Evolutionary conservation across 2,888 invertebrate species (phyloP), one percentile per base, ranked within the genome.

Genomic region (Rosalia funebris): DNA sequence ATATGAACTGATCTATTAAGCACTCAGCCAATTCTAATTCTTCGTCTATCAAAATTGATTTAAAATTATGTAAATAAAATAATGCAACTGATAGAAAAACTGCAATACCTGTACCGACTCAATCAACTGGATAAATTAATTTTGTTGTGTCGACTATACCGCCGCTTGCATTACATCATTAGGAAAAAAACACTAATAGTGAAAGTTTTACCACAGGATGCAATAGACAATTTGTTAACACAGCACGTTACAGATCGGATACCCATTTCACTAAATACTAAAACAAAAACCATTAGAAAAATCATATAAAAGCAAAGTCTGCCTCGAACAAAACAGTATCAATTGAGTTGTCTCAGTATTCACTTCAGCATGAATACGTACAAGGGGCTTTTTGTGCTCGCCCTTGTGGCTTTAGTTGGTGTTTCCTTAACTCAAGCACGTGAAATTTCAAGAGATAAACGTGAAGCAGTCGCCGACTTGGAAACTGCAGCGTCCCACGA

Each of bases 381-480:
- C 87, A 76, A 89, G 86, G 85, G 92, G 89, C 80, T 91, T 88
- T 72, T 89, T 87, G 77, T 93, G 91, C 50, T 77, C 88, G 81
- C 85, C 79, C 71, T 88, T 78, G 81, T 87, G 62, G 81, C 83
- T 70, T 72, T 82, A 71, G 79, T 84, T 72, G 68, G 81, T 71
- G 63, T 83, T 74, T 66, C 82, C 71, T 55, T 82, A 70, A 63
- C 82, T 69, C 80, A 85, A 80, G 75, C 85, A 74, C 83, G 87
- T 44, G 84, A 86, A 76, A 82, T 85, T 65, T 74, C 83, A 41
- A 81, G 85, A 62, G 81, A 82, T 65, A 81, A 81, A 69, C 81
- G 84, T 16, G 83, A 82, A 62, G 65, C 61, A 17, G 66, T 72
- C 42, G 82, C 82, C n/a, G 88, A 88, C 71, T 77, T 85, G 59